phyloP scores from a whole-genome alignment of 2,113 vertebrate genomes.

The Sarotherodon lohbergeri region DNA sequence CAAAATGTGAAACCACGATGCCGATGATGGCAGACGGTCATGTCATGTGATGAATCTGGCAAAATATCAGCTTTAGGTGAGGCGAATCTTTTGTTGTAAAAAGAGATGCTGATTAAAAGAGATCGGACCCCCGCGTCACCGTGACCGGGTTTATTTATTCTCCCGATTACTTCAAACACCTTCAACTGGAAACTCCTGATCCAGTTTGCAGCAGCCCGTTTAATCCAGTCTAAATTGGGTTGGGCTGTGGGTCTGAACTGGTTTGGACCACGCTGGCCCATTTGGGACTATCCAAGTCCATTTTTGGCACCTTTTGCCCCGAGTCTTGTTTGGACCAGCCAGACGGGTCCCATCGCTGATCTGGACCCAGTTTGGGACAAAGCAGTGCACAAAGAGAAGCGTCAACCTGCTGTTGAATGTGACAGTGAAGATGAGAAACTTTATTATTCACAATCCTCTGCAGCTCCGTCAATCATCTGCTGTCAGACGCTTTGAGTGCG shows the following conservation, averaged over 20 bases:
- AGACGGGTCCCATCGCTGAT: background rate
- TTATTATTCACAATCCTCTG: slow-evolving; percentile 4
- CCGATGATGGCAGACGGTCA: background rate
- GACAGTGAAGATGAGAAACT: background rate
- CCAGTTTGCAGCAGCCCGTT: background rate
- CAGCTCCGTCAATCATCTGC: slow-evolving; percentile 25
- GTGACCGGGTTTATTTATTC: background rate
- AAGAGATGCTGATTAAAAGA: background rate
- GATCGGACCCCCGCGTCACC: background rate
- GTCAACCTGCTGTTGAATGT: background rate
- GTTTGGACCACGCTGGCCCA: background rate
- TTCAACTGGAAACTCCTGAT: background rate
- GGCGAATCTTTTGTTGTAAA: background rate
- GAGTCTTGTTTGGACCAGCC: background rate
- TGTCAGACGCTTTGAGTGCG: background rate
- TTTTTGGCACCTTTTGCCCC: background rate
- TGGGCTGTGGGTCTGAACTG: background rate
- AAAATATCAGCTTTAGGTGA: background rate
- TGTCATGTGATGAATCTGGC: background rate
- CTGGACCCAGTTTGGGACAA: background rate
- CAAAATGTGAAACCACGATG: background rate
- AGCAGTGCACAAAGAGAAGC: background rate
- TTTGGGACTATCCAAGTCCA: background rate
- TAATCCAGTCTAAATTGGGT: background rate
- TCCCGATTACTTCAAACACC: background rate